Base-by-base conservation (phyloP, 2,113 vertebrate genomes). In the Verasper variegatus region DNA sequence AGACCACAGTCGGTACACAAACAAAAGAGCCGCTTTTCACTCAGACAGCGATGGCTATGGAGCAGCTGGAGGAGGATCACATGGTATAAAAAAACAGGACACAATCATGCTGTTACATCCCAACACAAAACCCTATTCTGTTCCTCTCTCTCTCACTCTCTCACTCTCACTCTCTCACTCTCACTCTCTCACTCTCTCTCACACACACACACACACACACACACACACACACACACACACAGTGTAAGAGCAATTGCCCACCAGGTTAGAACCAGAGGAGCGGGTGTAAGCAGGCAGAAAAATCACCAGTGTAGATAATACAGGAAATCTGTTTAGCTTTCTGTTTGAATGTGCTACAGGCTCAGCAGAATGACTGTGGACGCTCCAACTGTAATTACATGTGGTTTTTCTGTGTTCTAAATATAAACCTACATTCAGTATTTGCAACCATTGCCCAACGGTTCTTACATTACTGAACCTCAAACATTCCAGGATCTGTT, bases 381-480 rank as follows among this genome's bases (percentile, higher is more conserved):
- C 69, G 18, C 68, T 79, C 56, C 73, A 78, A 79, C 90, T 92
- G 70, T 88, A 91, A 92, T 92, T 92, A 89, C 78, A 87, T 76
- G 84, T 87, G 40, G 85, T 74, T 82, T 87, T 83, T 87, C 78
- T 86, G 69, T 76, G 78, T 68, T 86, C 89, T 88, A 92, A 89
- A 91, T 90, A 89, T 90, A 88, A 65, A 76, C 78, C 52, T 12
- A 15, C 61, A 55, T 49, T 61, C n/a, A 51, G 68, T 65, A 70
- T 77, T 66, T 76, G 71, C 54, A 86, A 54, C 68, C 69, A n/a
- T 57, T 61, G 7, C 73, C 23, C 66, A 27, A 23, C 77, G 47
- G 27, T 74, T 81, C 56, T 78, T 78, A 72, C 45, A 56, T 64
- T 70, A 84, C 55, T 84, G 68, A 75, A 77, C 68, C 67, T 80